Conservation (phyloP, 2,113 vertebrate genomes). For the Plecotus auritus region DNA sequence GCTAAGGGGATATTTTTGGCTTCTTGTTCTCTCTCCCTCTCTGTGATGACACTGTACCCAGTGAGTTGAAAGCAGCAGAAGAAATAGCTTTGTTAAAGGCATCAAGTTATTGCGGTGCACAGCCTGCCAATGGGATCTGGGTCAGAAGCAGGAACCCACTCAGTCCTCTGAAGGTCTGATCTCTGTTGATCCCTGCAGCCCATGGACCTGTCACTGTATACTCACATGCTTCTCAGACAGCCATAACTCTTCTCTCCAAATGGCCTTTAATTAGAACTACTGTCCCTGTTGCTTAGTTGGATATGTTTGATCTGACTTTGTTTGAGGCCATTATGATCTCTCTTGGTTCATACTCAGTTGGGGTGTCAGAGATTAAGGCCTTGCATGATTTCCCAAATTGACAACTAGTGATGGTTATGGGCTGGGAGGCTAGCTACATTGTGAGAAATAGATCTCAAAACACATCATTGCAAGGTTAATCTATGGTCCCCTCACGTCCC, state of each 20-base stretch:
- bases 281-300: slow-evolving; percentile 17
- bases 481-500: not conserved
- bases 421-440: not conserved
- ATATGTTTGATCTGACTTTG: slow-evolving; percentile 41
- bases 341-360: not conserved
- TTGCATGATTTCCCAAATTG: slow-evolving; percentile 29
- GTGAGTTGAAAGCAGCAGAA: slow-evolving; percentile 64
- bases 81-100: slow-evolving; percentile 40
- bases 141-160: slow-evolving; percentile 32
- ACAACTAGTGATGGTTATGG: not conserved
- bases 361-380: not conserved
- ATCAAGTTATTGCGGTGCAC: not conserved
- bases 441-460: not conserved
- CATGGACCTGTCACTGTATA: not conserved
- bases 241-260: slow-evolving; percentile 25
- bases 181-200: not conserved
- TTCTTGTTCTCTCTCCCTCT: slow-evolving; percentile 45
- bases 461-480: not conserved
- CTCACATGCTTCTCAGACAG: not conserved
- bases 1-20: slow-evolving; percentile 51
- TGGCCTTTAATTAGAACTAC: slow-evolving; percentile 27
- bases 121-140: not conserved
- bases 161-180: not conserved
- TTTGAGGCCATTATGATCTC: not conserved
- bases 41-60: slow-evolving; percentile 51